These are phyloP conservation scores for Jordanella pulchra DNA, from an alignment of 2,797 vertebrate species.

Conservation along the genomic window DNA sequence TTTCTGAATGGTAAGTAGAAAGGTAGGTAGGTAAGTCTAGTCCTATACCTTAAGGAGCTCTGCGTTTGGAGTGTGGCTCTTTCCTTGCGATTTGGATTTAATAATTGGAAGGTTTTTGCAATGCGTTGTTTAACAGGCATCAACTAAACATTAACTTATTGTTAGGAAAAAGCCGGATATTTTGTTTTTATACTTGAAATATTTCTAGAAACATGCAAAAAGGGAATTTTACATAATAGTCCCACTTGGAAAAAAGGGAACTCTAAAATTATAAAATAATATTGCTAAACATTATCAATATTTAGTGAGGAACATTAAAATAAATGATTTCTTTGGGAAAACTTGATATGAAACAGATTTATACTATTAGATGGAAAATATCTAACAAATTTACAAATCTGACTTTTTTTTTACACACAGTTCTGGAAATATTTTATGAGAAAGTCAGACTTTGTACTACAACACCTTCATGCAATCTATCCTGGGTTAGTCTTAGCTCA, in stretches of 20 bases:
- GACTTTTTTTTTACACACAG: background rate
- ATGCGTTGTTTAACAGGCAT: too few species aligned
- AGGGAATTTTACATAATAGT: background rate
- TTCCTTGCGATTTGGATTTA: too few species aligned
- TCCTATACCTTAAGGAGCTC: too few species aligned
- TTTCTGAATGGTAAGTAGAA: too few species aligned
- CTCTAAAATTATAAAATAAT: background rate
- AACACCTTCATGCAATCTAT: conserved; percentile 1
- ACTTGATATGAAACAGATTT: background rate
- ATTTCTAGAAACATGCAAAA: background rate
- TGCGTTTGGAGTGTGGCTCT: too few species aligned
- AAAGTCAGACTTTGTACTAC: background rate
- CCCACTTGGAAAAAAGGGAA: background rate
- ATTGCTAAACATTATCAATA: background rate
- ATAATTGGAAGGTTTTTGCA: too few species aligned
- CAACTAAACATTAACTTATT: too few species aligned
- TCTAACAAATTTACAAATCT: background rate
- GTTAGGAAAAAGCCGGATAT: too few species aligned
- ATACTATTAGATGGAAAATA: background rate
- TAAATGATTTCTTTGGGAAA: background rate
- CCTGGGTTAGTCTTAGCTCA: background rate
- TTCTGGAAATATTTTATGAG: background rate
- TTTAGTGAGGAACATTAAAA: background rate
- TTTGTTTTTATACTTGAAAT: too few species aligned
- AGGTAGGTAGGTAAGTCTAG: too few species aligned